These are phyloP conservation scores for Folsomia candida DNA, from an alignment of 2,888 invertebrate genomes.

Conservation along the genomic window DNA sequence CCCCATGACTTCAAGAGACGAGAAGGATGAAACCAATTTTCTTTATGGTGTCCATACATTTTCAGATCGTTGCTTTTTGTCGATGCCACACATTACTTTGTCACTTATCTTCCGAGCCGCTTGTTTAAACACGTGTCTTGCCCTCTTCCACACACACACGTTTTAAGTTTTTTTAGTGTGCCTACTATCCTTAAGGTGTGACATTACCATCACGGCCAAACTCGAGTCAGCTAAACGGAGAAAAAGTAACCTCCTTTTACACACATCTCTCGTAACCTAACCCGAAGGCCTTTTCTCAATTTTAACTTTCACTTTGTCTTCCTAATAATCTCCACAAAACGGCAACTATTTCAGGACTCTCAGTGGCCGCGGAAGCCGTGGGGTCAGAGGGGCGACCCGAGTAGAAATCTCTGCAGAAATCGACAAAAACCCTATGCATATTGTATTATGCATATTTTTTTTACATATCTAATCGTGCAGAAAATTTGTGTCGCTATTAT, in stretches of 20 bases:
- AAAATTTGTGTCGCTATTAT: too few relatives aligned
- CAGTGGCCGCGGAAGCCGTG: background rate
- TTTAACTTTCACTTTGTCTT: conserved; percentile 9
- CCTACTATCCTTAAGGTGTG: background rate
- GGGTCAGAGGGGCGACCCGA: background rate
- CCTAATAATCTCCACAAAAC: background rate
- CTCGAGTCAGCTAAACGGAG: background rate
- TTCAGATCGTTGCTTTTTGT: background rate
- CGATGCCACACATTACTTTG: background rate
- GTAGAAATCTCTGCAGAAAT: background rate
- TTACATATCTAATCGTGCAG: too few relatives aligned
- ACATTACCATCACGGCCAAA: background rate
- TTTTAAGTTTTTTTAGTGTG: background rate
- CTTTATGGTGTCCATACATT: background rate
- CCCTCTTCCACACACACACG: background rate
- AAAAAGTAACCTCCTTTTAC: background rate
- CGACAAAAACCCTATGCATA: too few relatives aligned
- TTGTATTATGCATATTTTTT: too few relatives aligned
- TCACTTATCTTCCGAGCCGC: background rate
- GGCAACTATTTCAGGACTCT: too few relatives aligned
- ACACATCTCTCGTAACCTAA: background rate
- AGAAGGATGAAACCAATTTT: background rate
- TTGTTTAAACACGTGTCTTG: background rate
- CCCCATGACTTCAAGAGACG: too few relatives aligned
- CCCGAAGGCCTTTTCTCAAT: conserved; percentile 3